Evolutionary conservation across 1,140 invertebrate species (phyloP).

Genomic region (Zaprionus taronus): DNA sequence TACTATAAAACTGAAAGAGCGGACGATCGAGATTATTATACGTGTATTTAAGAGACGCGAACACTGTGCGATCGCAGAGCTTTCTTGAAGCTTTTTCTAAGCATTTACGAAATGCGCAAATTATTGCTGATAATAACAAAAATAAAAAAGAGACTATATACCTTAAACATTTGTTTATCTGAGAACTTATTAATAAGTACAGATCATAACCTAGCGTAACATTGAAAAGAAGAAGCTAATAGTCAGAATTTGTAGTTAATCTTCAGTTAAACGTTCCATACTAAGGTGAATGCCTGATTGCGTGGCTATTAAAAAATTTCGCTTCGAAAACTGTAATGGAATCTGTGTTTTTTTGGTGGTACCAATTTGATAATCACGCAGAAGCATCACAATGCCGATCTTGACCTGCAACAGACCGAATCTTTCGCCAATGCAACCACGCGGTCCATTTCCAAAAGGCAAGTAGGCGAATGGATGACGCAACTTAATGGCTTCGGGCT

Average conservation of each 20-base stretch:
- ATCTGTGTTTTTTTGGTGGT: conserved; percentile 56
- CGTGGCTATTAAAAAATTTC: conserved; percentile 47
- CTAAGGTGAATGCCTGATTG: conserved; percentile 56
- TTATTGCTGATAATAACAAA: neutral
- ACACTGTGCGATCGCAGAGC: neutral
- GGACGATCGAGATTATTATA: conserved; percentile 5
- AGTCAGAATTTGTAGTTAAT: neutral
- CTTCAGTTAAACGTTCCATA: conserved; percentile 37
- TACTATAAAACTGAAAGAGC: neutral
- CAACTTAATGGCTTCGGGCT: conserved; percentile 85
- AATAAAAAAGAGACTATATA: neutral
- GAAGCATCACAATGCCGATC: conserved; percentile 72
- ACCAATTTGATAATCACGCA: conserved; percentile 59
- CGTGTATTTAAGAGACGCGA: neutral
- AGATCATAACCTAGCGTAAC: conserved; percentile 21
- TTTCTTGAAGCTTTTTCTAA: conserved; percentile 4
- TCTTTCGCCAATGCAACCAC: conserved; percentile 86
- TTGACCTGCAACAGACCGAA: conserved; percentile 85
- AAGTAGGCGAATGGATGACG: conserved; percentile 85
- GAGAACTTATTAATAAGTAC: neutral
- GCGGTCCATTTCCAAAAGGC: conserved; percentile 85
- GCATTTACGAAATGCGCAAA: conserved; percentile 6
- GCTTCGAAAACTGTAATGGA: conserved; percentile 42
- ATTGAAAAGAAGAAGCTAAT: neutral
- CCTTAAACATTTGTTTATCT: conserved; percentile 15